Base-by-base conservation (phyloP, 2,797 vertebrate species). In the Carduelis carduelis region DNA sequence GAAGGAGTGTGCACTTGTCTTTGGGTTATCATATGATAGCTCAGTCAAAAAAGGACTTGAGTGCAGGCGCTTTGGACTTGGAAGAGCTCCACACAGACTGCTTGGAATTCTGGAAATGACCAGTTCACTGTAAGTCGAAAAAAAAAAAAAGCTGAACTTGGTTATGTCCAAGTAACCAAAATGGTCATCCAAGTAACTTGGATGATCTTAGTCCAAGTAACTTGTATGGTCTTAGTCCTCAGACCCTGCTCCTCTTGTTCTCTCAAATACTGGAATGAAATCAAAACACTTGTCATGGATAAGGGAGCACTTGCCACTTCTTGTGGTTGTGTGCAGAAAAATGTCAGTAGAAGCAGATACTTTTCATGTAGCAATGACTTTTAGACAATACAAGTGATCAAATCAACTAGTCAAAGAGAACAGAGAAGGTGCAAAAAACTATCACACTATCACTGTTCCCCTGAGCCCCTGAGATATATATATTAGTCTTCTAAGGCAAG, bases 1-100 rank as follows among this genome's bases (percentile, higher is more conserved):
- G 52, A 55, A 47, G 32, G 9, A 32, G 14, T 1, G 0, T 6
- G 3, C 7, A 2, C 11, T 26, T 46, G 18, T 46, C 14, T 14
- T 50, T 30, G 30, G 6, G 3, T 26, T 68, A 15, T 6, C 49
- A 50, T 12, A 11, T 8, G 10, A 20, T 12, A 24, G 16, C 23
- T 61, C 6, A 1, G 60, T 53, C 20, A 47, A 50, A 78, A 10
- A 10, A 57, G 23, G 15, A 23, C 3, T 5, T 23, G 8, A 20
- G 8, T 55, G 32, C 32, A 71, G 53, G 71, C 9, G 8, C 24
- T 43, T 60, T 8, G 3, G 34, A 15, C 34, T 56, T 76, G 24
- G 41, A 72, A 76, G 9, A 60, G 5, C 6, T 68, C 34, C 32
- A 50, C 1, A 2, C 14, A 32, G 12, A n/a, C 41, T 75, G 14